Conservation (phyloP, 1,140 invertebrate species). For the Batillaria attramentaria region DNA sequence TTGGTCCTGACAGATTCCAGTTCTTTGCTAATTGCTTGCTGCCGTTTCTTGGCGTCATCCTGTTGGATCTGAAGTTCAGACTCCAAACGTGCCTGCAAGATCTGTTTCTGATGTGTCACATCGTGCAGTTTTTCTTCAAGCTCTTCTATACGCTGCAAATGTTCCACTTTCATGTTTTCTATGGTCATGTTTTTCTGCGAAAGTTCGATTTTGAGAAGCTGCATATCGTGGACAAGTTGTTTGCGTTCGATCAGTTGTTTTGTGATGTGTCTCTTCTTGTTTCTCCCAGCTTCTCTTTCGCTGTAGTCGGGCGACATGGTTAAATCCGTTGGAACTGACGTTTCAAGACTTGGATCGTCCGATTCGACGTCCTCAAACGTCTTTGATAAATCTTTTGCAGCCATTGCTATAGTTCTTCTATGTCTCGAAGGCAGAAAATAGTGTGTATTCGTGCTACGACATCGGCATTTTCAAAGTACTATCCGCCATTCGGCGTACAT, state of each 20-base stretch:
- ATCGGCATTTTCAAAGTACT: background rate
- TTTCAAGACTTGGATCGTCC: slow-evolving; percentile 65
- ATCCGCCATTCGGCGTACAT: background rate
- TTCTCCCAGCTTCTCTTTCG: slow-evolving; percentile 46
- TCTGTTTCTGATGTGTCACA: slow-evolving; percentile 69
- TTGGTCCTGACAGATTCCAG: slow-evolving; percentile 64
- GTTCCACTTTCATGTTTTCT: slow-evolving; percentile 70
- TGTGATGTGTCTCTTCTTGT: slow-evolving; percentile 58
- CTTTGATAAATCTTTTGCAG: slow-evolving; percentile 62
- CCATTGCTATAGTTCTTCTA: slow-evolving; percentile 46
- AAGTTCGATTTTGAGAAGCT: slow-evolving; percentile 71
- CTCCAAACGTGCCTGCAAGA: slow-evolving; percentile 66
- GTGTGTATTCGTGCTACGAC: background rate
- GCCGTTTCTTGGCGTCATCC: slow-evolving; percentile 65
- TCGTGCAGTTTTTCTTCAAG: slow-evolving; percentile 71
- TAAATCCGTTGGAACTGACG: slow-evolving; percentile 65
- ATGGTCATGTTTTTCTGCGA: slow-evolving; percentile 69
- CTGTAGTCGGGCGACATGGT: slow-evolving; percentile 65
- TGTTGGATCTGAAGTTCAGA: slow-evolving; percentile 68
- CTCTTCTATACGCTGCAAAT: slow-evolving; percentile 67
- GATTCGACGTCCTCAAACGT: slow-evolving; percentile 65
- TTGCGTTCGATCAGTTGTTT: slow-evolving; percentile 67
- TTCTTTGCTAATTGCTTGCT: slow-evolving; percentile 67
- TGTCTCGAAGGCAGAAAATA: background rate
- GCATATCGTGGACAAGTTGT: slow-evolving; percentile 70